Evolutionary conservation across 2,888 invertebrate species (phyloP), one percentile per base, ranked within the genome.

Genomic region (Noctua fimbriata): DNA sequence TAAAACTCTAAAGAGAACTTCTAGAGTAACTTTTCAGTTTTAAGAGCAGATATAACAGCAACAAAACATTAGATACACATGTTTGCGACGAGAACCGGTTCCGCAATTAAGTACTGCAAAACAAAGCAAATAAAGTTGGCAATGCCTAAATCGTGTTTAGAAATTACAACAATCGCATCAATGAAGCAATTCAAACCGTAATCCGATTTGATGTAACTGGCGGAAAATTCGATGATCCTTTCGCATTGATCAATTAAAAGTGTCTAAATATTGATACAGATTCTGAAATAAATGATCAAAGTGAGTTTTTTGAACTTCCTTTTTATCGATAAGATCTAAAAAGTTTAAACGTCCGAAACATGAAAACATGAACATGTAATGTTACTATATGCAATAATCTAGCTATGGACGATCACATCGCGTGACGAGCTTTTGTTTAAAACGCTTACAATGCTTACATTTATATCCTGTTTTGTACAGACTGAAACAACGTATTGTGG

Each of bases 371-470:
- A 63, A 81, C 3, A 41, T 69, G 21, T 65, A 24, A 58, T 52
- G 70, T 70, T 71, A 73, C 47, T 36, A 36, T 36, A 67, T 82
- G 28, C 28, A 69, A 32, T 70, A 73, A 71, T 81, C 75, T 72
- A 69, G 74, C 67, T 78, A 73, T 74, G 32, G 88, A 85, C 73
- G 79, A 81, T 69, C 55, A 79, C 65, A 60, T 86, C 49, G 86
- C 82, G 83, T 86, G 86, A 67, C 69, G 52, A 76, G 75, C 79
- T 87, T 89, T 86, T 86, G 78, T 87, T 78, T 69, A 44, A 74
- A 75, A 55, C 67, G 63, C 32, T 83, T 69, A 76, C 70, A 76
- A 24, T 71, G 72, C 41, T 66, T 55, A 65, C 52, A 81, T 66
- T 44, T 78, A 65, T 36, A 78, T 28, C 7, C 18, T 65, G 36